Base-by-base conservation (phyloP, 35 echinoderm and acorn worm species). In the Acanthaster planci region DNA sequence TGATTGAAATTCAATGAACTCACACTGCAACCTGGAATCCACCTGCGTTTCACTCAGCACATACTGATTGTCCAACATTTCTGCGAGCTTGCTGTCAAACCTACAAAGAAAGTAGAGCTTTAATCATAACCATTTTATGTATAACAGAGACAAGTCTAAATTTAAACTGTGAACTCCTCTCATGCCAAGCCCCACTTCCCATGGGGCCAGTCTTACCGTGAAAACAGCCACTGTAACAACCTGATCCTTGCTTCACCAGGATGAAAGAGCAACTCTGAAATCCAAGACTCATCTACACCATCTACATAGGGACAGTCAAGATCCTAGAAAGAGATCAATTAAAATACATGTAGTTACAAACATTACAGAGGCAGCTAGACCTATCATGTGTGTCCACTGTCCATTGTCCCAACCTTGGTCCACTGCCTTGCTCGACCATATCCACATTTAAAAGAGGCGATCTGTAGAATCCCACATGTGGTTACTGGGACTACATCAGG, bases 281-380 rank as follows among this genome's bases (percentile, higher is more conserved):
- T 89, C 95, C 95, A 97, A 54, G 91, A 81, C 78, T 97, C 91
- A 82, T 97, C 95, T 3, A 97, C 95, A 31, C 90, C 95, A 87
- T 97, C 95, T 5, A 87, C 89, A 57, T 90, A 90, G 12, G 95
- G 95, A 80, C 95, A 97, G 16, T 90, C 91, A 31, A 97, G 85
- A 31, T 82, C 84, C 95, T 97, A 64, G 8, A 54, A 5, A 76
- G 14, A 27, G 27, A 54, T 38, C 19, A 80, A 19, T 51, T 0
- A 36, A 50, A 78, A 32, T 78, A 47, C 29, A 15, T 38, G 79
- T 80, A 88, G 76, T 39, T 88, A 51, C 12, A 88, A 88, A 23
- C 86, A 35, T 52, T 37, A 39, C 77, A n/a, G n/a, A n/a, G n/a
- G n/a, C n/a, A n/a, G n/a, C n/a, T n/a, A n/a, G n/a, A n/a, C n/a